Evolutionary conservation across 2,113 vertebrate genomes (phyloP).

Genomic region (Petroica traversi): DNA sequence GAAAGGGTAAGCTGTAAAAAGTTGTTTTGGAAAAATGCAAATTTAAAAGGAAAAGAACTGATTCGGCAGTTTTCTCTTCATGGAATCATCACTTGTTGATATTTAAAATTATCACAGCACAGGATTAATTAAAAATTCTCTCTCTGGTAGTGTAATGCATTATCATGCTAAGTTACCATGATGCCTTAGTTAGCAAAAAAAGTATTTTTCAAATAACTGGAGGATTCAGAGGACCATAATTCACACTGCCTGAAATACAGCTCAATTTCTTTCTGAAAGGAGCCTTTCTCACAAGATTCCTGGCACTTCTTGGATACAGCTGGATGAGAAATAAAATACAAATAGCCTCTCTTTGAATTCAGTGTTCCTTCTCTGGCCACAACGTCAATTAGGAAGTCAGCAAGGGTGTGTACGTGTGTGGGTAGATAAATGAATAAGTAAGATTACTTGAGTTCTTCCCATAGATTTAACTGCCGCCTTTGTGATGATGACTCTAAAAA

Average conservation of each 20-base stretch:
- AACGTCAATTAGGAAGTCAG: constrained; percentile 11
- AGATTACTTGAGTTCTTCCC: constrained; percentile 13
- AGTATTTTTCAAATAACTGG: background rate
- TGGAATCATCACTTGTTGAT: background rate
- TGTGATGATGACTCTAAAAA: background rate
- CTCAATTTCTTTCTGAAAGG: constrained; percentile 9
- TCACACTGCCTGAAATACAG: background rate
- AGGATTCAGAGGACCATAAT: background rate
- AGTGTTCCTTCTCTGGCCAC: background rate
- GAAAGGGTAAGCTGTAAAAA: background rate
- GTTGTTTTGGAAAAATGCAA: background rate
- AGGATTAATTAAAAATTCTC: background rate
- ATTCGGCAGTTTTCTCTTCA: background rate
- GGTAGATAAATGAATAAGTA: background rate
- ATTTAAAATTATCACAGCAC: background rate
- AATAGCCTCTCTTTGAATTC: constrained; percentile 32
- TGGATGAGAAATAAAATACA: constrained; percentile 29
- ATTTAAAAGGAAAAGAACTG: background rate
- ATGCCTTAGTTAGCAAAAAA: background rate
- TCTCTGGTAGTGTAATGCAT: background rate
- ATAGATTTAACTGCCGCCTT: constrained; percentile 18
- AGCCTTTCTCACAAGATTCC: constrained; percentile 36
- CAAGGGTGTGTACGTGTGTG: constrained; percentile 20
- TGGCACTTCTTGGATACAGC: constrained; percentile 42
- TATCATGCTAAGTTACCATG: background rate